phyloP scores from a whole-genome alignment of 2,888 invertebrate genomes.

The Scaptomyza polygonia region DNA sequence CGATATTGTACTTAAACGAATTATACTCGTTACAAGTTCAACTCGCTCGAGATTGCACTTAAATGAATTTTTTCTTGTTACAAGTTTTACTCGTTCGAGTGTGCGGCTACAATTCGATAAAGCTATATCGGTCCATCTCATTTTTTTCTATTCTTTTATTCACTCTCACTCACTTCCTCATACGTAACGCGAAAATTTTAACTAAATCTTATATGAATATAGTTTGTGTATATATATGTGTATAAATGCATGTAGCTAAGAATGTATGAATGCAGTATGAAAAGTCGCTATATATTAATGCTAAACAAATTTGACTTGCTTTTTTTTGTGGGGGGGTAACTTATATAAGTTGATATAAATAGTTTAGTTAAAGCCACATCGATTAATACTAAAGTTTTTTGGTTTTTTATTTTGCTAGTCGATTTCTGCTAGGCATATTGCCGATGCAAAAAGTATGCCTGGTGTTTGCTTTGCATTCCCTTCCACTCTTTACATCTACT shows the following conservation, averaged over 20 bases:
- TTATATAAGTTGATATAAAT: slow-evolving; percentile 33
- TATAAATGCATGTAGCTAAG: slow-evolving; percentile 34
- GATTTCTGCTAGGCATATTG: slow-evolving; percentile 47
- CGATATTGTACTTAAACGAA: too few relatives aligned
- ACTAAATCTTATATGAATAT: slow-evolving; percentile 67
- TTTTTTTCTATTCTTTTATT: slow-evolving; percentile 15
- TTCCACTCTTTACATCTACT: slow-evolving; percentile 1
- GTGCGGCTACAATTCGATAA: slow-evolving; percentile 56
- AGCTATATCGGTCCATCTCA: slow-evolving; percentile 51
- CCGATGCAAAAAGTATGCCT: slow-evolving; percentile 54
- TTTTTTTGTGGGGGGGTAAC: slow-evolving; percentile 36
- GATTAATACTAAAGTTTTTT: slow-evolving; percentile 60
- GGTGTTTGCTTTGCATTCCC: slow-evolving; percentile 50
- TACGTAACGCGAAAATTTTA: slow-evolving; percentile 74
- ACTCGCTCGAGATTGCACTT: slow-evolving; percentile 10
- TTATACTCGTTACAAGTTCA: slow-evolving; percentile 1
- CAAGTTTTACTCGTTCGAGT: slow-evolving; percentile 3
- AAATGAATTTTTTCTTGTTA: neutral
- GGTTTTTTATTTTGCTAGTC: slow-evolving; percentile 15
- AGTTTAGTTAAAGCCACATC: slow-evolving; percentile 74
- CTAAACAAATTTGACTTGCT: slow-evolving; percentile 72
- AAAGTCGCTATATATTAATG: slow-evolving; percentile 60
- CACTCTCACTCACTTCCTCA: slow-evolving; percentile 27
- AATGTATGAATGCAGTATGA: slow-evolving; percentile 41
- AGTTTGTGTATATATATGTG: slow-evolving; percentile 37